phyloP scores from a whole-genome alignment of 2,797 vertebrate species.

The Sebastes kiyomatsui region DNA sequence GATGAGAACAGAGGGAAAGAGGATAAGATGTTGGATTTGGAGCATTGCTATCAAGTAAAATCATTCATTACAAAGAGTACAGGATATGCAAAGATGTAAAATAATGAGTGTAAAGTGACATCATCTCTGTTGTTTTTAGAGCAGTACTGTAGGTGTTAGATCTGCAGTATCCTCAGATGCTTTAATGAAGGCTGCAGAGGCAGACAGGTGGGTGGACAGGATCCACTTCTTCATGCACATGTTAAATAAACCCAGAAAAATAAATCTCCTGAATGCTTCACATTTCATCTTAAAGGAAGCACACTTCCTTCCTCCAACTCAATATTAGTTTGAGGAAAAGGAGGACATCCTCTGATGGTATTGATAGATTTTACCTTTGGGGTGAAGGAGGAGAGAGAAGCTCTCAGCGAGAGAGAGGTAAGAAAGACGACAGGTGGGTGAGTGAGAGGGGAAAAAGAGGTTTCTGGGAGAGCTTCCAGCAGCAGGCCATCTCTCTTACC shows the following conservation, averaged over 20 bases:
- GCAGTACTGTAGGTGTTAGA: not conserved
- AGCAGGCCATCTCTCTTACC: constrained; percentile 14
- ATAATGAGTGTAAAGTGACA: not conserved
- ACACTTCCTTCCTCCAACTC: constrained; percentile 13
- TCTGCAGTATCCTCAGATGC: constrained; percentile 8
- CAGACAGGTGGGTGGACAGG: constrained; percentile 32
- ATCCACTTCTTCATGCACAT: constrained; percentile 7
- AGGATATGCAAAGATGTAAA: not conserved
- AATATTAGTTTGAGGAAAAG: constrained; percentile 35
- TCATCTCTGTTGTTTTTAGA: constrained; percentile 15
- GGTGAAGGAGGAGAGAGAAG: not conserved
- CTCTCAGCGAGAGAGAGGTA: not conserved
- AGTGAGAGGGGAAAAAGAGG: constrained; percentile 17
- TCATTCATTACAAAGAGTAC: not conserved
- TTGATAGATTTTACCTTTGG: constrained; percentile 25
- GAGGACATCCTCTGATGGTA: not conserved
- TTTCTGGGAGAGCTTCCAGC: constrained; percentile 43
- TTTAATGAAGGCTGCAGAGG: constrained; percentile 19
- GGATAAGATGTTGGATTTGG: not conserved
- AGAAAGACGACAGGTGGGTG: not conserved
- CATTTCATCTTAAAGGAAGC: constrained; percentile 17
- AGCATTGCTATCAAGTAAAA: not conserved
- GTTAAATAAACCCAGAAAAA: not conserved
- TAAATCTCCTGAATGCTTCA: constrained; percentile 17
- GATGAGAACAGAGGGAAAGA: not conserved